Base-by-base conservation (phyloP, 2,888 invertebrate genomes). In the Tupiocoris notatus region DNA sequence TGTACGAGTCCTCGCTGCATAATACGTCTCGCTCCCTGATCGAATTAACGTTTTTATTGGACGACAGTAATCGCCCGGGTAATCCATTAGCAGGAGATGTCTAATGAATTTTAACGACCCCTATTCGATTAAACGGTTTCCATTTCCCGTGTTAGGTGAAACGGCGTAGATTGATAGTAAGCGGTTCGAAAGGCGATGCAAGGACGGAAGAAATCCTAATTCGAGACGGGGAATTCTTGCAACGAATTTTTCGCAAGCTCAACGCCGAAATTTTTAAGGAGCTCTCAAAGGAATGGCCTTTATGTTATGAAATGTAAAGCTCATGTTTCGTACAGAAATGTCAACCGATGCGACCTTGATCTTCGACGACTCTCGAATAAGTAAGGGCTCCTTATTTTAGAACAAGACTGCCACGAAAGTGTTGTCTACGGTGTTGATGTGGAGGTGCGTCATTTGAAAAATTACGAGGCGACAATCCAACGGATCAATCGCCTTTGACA, bases 401-500 rank as follows among this genome's bases (percentile, higher is more conserved):
- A 39, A 3, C 39, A 39, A 39, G 39, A 39, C 39, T 3, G 3
- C 39, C 3, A 39, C 12, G 39, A 7, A 39, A 39, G n/a, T n/a
- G n/a, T n/a, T n/a, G n/a, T n/a, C n/a, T n/a, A n/a, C n/a, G 39
- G 39, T 39, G 39, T 39, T 39, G 39, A 7, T 3, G 39, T 39
- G 39, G 39, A 39, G 39, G 39, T 39, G 39, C 62, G 73, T 73
- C 73, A 73, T 73, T 62, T 62, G 58, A 73, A 73, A 56, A 62
- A 73, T 73, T 73, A 61, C 24, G 65, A 18, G 65, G 65, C 65
- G 65, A 25, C 65, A 65, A 65, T 65, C 65, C 65, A 65, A 65
- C 65, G 65, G 65, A 65, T 65, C 65, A 65, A 23, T n/a, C 17
- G 65, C 65, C 25, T 25, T 25, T 17, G 59, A 59, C 70, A 20